Evolutionary conservation across 2,113 vertebrate species (phyloP), one percentile per base, ranked within the genome.

Genomic region (Probosciger aterrimus): DNA sequence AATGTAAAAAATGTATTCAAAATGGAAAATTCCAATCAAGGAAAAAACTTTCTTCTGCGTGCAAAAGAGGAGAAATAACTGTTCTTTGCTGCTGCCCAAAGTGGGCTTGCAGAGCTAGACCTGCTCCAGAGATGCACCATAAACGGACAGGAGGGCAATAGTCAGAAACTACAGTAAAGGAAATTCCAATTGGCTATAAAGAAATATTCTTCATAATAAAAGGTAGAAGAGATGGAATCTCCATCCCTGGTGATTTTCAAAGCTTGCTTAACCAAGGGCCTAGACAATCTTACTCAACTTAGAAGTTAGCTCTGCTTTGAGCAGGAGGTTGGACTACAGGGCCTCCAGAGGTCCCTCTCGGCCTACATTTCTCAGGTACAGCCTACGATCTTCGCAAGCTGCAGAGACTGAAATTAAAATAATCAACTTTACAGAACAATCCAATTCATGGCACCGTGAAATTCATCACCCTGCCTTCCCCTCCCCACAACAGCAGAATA

Each of bases 271-370:
- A 88, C 30, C 28, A 64, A 74, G 22, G 17, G 28, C 33, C 41
- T 77, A 37, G 28, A 46, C 25, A 88, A 49, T 64, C 7, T 63
- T 28, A 30, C n/a, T 86, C 44, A 57, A 18, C 2, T 57, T 35
- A 19, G 28, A 78, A 75, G 13, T 55, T 43, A 73, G 24, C 24
- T 30, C 41, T 78, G 53, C 28, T 64, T 70, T 74, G 44, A 86
- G 64, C 2, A 30, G n/a, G 18, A 86, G 43, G 15, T 37, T 88
- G 37, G 68, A 69, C 14, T 19, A 62, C 12, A 52, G 37, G 31
- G 81, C 69, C 73, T 94, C 55, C 76, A 91, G 90, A 80, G 70
- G 90, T 90, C 90, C 63, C 71, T 88, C 79, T 93, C 49, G 59
- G 60, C 53, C 60, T 59, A 59, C 10, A 24, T 24, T 81, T 93